A percentile compares a stretch with the other conserved stretches of the same genome.
These are phyloP conservation scores for Syrrhaptes paradoxus DNA, from an alignment of 2,113 vertebrate species.

Conservation along the genomic window DNA sequence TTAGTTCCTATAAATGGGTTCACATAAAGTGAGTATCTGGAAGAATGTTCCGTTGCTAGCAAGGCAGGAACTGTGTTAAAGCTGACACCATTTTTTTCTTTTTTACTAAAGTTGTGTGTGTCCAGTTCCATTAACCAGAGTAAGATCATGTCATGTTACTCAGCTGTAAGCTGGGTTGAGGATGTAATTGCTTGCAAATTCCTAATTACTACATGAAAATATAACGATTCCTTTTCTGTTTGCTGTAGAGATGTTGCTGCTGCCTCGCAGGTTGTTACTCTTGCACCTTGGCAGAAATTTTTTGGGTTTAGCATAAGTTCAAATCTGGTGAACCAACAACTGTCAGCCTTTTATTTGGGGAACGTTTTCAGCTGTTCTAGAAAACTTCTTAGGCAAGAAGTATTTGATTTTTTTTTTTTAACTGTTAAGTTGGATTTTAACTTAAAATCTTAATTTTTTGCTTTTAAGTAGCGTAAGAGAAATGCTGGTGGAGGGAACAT, in stretches of 20 bases:
- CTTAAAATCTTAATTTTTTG: neutral
- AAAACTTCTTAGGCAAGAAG: neutral
- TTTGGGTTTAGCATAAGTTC: neutral
- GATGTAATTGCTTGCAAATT: neutral
- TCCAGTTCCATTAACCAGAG: neutral
- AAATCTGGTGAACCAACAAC: neutral
- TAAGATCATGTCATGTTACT: neutral
- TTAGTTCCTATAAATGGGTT: neutral
- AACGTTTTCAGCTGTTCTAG: neutral
- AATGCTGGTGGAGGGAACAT: neutral
- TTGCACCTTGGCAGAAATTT: neutral
- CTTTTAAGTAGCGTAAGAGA: neutral
- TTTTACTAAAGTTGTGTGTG: neutral
- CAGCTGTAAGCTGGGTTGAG: neutral
- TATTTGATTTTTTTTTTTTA: neutral
- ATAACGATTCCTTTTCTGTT: neutral
- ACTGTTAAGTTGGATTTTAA: neutral
- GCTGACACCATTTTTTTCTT: neutral
- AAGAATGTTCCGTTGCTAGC: neutral
- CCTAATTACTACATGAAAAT: neutral
- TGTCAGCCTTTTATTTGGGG: neutral
- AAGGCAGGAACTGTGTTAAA: neutral
- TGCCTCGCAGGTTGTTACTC: neutral
- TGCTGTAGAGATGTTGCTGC: neutral
- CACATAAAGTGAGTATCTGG: neutral